Evolutionary conservation across 2,113 vertebrate genomes (phyloP), one percentile per base, ranked within the genome.

Genomic region (Platichthys flesus): DNA sequence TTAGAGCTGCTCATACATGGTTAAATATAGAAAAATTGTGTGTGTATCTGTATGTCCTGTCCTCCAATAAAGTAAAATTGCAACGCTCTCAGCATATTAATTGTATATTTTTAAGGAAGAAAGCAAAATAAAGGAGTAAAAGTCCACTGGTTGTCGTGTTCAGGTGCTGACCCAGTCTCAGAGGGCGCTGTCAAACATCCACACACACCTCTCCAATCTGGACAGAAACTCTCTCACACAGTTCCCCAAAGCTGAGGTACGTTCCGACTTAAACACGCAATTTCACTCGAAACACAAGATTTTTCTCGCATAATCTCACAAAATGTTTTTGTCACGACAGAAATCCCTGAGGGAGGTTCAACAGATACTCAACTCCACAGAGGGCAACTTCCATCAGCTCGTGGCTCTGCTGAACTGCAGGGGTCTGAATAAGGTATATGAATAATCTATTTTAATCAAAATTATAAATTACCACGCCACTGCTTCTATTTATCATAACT

Each of bases 381-480:
- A 97, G 85, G 95, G 96, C 12, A 96, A 96, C 89, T 97, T 97
- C 78, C 96, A 97, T 83, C 96, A 97, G 85, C 71, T 97, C 68
- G 96, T 97, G 86, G 96, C 96, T 0, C 92, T 97, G 8, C 92
- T 97, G 31, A 96, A 97, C 90, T 97, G 96, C 71, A 84, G 95
- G 56, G 92, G 95, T 60, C 95, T 97, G 77, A 96, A 97, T 87
- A 97, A 97, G 95, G 96, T 97, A 2, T 24, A 24, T 2, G 24
- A 24, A 24, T 24, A 90, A 12, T 58, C 5, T 28, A 52, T 4
- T 12, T 16, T 1, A 23, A 20, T 4, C 2, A 9, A 62, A 31
- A 20, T 15, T 8, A 57, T 1, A 15, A 57, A 57, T 28, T 5
- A 26, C 20, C 31, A 31, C 5, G 31, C 31, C 20, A 28, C 0